These are phyloP conservation scores for Cacajao melanocephalus DNA, from an alignment of 2,797 vertebrate species.

Conservation along the genomic window DNA sequence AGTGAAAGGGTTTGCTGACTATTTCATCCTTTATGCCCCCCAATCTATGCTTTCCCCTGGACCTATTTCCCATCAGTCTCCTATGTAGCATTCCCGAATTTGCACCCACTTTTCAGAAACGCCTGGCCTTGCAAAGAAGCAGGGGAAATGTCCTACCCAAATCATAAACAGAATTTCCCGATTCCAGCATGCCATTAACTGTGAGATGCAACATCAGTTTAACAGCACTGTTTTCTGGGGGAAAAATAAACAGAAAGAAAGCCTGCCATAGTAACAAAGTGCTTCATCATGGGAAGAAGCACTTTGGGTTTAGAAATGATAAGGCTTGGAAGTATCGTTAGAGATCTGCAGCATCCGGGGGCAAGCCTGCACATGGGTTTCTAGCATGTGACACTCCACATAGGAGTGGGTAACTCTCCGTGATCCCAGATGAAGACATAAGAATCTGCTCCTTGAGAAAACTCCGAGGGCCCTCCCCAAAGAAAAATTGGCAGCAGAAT, in stretches of 20 bases:
- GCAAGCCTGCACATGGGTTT: not conserved
- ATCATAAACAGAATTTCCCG: not conserved
- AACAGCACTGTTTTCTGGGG: not conserved
- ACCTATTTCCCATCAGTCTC: not conserved
- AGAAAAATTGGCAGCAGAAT: not conserved
- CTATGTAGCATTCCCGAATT: not conserved
- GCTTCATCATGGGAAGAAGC: not conserved
- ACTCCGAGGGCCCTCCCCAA: not conserved
- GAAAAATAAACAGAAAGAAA: not conserved
- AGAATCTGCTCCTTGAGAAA: not conserved
- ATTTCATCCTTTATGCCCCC: constrained; percentile 1
- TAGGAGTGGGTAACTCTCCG: not conserved
- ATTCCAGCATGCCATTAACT: not conserved
- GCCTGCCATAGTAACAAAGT: not conserved
- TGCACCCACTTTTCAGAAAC: not conserved
- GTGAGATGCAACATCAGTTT: not conserved
- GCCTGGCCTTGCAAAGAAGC: not conserved
- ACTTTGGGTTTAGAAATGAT: not conserved
- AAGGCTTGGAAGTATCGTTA: not conserved
- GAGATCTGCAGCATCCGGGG: rapidly evolving
- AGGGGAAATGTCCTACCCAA: not conserved
- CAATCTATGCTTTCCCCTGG: not conserved
- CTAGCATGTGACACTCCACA: not conserved
- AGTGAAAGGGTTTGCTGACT: not conserved
- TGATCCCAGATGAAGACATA: not conserved